Conservation (phyloP, 1,140 invertebrate species). For the Glomeris maerens region DNA sequence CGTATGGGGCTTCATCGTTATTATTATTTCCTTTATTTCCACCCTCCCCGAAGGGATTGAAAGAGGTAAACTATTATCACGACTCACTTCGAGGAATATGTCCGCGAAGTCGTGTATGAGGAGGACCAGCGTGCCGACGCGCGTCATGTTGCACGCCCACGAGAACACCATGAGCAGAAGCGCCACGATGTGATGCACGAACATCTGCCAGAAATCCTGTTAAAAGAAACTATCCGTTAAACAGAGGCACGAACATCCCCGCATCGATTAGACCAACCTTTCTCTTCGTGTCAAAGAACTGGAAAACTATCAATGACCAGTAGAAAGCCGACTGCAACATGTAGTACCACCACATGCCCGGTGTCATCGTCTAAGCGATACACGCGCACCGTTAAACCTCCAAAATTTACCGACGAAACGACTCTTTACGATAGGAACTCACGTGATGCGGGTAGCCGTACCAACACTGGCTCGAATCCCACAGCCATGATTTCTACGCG, state of each 20-base stretch:
- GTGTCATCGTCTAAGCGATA: slow-evolving; percentile 18
- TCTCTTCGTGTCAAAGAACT: slow-evolving; percentile 77
- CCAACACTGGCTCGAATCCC: slow-evolving; percentile 84
- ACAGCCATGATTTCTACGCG: slow-evolving; percentile 69
- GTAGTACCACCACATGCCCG: slow-evolving; percentile 76
- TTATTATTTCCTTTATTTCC: no score
- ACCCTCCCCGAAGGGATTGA: no score
- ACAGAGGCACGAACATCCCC: background rate
- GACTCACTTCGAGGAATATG: slow-evolving; percentile 62
- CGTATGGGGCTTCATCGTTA: background rate
- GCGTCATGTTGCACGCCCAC: slow-evolving; percentile 84
- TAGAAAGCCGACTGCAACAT: slow-evolving; percentile 92
- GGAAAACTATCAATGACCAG: slow-evolving; percentile 79
- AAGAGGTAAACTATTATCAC: slow-evolving; percentile 1
- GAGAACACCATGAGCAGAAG: slow-evolving; percentile 77
- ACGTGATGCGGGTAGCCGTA: slow-evolving; percentile 43
- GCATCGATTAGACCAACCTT: slow-evolving; percentile 26
- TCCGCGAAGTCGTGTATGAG: slow-evolving; percentile 89
- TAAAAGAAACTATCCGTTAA: slow-evolving; percentile 17
- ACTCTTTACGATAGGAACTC: slow-evolving; percentile 3
- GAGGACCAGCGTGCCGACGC: slow-evolving; percentile 81
- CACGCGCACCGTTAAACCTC: background rate
- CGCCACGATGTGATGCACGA: slow-evolving; percentile 88
- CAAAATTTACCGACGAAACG: background rate
- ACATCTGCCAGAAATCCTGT: slow-evolving; percentile 97